phyloP scores from a whole-genome alignment of 2,797 vertebrate genomes.

The Gastrophryne carolinensis region DNA sequence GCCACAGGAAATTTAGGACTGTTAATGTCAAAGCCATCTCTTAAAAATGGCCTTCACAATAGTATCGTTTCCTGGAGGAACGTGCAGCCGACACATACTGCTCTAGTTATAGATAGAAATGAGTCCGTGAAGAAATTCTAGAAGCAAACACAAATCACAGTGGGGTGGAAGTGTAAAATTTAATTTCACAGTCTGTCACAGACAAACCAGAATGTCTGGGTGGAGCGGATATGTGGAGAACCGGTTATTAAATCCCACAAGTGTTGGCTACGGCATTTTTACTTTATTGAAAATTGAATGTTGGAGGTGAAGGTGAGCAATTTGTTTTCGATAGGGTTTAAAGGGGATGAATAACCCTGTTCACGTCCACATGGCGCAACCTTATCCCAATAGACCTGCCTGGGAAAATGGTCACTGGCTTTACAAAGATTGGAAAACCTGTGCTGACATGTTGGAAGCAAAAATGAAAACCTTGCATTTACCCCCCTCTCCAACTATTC shows the following conservation, averaged over 20 bases:
- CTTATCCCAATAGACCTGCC: no score
- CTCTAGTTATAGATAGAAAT: neutral
- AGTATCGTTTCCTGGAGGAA: neutral
- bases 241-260: neutral
- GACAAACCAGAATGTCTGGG: slow-evolving; percentile 3
- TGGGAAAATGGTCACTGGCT: no score
- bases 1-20: neutral
- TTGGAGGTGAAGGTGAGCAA: neutral
- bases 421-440: no score
- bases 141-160: neutral
- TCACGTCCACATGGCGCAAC: no score
- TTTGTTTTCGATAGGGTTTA: neutral
- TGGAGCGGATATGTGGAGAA: neutral
- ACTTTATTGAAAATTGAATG: neutral
- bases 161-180: neutral
- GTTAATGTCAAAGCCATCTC: neutral
- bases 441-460: no score
- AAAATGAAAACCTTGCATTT: no score
- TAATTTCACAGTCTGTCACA: slow-evolving; percentile 9
- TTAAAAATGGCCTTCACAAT: neutral
- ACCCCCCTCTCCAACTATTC: no score
- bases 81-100: neutral
- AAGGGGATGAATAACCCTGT: no score
- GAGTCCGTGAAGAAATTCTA: slow-evolving; percentile 4
- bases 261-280: neutral